Evolutionary conservation across 2,113 vertebrate genomes (phyloP), one percentile per base, ranked within the genome.

Genomic region (Archocentrus centrarchus): DNA sequence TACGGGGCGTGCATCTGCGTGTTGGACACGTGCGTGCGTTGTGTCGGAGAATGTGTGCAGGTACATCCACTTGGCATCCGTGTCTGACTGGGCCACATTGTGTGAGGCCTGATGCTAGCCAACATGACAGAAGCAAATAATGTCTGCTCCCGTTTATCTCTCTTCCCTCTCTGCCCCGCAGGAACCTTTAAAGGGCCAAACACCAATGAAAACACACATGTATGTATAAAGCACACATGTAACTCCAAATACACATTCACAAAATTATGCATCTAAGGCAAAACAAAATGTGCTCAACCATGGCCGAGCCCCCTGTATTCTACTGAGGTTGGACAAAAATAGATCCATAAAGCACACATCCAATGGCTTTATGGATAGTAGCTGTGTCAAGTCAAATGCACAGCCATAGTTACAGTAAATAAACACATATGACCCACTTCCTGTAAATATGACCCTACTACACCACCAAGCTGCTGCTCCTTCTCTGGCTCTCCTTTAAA

Each of bases 41-140:
- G 62, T 78, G 81, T 87, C 3, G 18, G 55, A 11, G 86, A 77
- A 79, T 80, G 92, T 85, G 89, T 90, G 92, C 92, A 94, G 95
- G 94, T 95, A 92, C 93, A 93, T 87, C 84, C 87, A 88, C 91
- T 92, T 86, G 88, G 89, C 80, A 59, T 94, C 90, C 75, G 81
- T 90, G 79, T 91, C 84, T 88, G 89, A 90, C 90, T 93, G 86
- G 90, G 90, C 90, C 90, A 88, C 92, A 90, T 89, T 92, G 89
- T 92, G 94, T 89, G 93, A 93, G 91, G 82, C 66, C 62, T 94
- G 96, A 96, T 44, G 81, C 89, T 96, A 96, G 81, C 76, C 84
- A 83, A 96, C 87, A 93, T 94, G 95, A 95, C 96, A 96, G 94
- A 93, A 95, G 94, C 93, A 96, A 95, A 96, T 95, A 95, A 96